A percentile compares a stretch with the other conserved stretches of the same genome.
Evolutionary conservation across 2,888 invertebrate species (phyloP).

Genomic region (Yponomeuta evonymella): DNA sequence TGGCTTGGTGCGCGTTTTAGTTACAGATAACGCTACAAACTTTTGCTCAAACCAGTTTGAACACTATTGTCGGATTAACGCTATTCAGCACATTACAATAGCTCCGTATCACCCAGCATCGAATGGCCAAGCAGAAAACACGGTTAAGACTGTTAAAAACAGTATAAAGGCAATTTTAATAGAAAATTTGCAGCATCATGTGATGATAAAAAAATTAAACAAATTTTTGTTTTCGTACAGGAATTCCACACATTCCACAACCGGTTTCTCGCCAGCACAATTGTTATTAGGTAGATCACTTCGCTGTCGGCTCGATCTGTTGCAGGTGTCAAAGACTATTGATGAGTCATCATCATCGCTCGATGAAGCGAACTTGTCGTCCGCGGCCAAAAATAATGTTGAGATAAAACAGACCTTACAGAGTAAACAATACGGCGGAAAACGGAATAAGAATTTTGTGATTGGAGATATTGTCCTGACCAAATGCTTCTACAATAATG

Average conservation of each 20-base stretch:
- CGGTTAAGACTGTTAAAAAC: slow-evolving; percentile 24
- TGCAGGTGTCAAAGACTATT: slow-evolving; percentile 12
- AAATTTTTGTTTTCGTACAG: slow-evolving; percentile 22
- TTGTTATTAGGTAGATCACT: slow-evolving; percentile 21
- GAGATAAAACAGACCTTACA: slow-evolving; percentile 17
- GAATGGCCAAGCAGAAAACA: slow-evolving; percentile 20
- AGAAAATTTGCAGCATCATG: background rate
- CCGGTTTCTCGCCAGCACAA: slow-evolving; percentile 21
- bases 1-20: too few relatives aligned
- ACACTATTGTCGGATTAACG: too few relatives aligned
- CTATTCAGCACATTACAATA: too few relatives aligned
- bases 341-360: too few relatives aligned
- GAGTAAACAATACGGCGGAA: slow-evolving; percentile 17
- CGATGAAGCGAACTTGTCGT: background rate
- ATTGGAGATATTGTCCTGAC: slow-evolving; percentile 15
- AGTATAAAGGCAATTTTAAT: slow-evolving; percentile 20
- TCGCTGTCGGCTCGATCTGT: slow-evolving; percentile 20
- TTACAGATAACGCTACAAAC: too few relatives aligned
- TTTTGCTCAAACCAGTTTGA: too few relatives aligned
- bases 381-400: slow-evolving; percentile 18
- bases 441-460: background rate
- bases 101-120: too few relatives aligned
- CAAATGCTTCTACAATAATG: slow-evolving; percentile 19
- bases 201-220: slow-evolving; percentile 18
- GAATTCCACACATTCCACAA: slow-evolving; percentile 22